These are phyloP conservation scores for Drosophila baimaii DNA, from an alignment of 1,140 invertebrate species.

Conservation along the genomic window DNA sequence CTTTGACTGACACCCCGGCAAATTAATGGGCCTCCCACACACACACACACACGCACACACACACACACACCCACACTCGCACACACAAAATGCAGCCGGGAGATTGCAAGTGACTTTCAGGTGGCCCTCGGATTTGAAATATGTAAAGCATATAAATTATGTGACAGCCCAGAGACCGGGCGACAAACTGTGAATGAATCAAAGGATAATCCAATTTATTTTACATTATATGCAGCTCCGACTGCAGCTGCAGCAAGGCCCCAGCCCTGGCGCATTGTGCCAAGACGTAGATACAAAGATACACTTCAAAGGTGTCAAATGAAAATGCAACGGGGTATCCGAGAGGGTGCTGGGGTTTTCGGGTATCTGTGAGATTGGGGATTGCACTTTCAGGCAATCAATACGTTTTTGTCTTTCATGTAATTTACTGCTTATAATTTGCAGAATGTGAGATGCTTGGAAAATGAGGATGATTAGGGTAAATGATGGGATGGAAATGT, in stretches of 20 bases:
- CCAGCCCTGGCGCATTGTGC: slow-evolving; percentile 49
- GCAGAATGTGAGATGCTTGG: slow-evolving; percentile 17
- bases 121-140: slow-evolving; percentile 70
- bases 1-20: slow-evolving; percentile 78
- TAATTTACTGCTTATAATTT: slow-evolving; percentile 77
- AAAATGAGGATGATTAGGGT: slow-evolving; percentile 42
- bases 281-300: slow-evolving; percentile 66
- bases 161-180: slow-evolving; percentile 63
- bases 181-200: slow-evolving; percentile 83
- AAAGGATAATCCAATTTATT: slow-evolving; percentile 84
- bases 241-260: slow-evolving; percentile 38
- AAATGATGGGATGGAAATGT: slow-evolving; percentile 25
- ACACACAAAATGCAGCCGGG: slow-evolving; percentile 5
- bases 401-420: slow-evolving; percentile 81
- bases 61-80: not conserved
- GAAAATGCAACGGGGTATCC: slow-evolving; percentile 42
- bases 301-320: slow-evolving; percentile 72
- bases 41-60: not conserved
- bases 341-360: no score
- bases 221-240: slow-evolving; percentile 62
- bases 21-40: slow-evolving; percentile 70
- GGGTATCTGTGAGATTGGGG: not conserved
- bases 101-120: slow-evolving; percentile 49
- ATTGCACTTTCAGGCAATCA: slow-evolving; percentile 72
- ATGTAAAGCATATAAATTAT: slow-evolving; percentile 83